phyloP scores from a whole-genome alignment of 2,888 invertebrate genomes.

The Papilio protenor region DNA sequence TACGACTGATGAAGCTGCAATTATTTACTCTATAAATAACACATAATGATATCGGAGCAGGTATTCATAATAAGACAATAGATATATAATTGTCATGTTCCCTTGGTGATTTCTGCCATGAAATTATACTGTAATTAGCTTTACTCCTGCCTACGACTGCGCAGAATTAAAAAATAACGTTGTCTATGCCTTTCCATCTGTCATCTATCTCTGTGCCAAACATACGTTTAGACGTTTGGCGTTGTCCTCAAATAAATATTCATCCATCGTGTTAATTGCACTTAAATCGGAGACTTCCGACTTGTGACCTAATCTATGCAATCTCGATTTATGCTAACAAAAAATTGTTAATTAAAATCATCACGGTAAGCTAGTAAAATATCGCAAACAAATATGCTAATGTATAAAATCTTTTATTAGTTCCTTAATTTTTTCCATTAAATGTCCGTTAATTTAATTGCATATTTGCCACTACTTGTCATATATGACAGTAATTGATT shows the following conservation, averaged over 20 bases:
- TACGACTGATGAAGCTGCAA: slow-evolving; percentile 15
- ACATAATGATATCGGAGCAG: slow-evolving; percentile 7
- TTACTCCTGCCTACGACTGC: too few species aligned
- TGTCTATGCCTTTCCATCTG: too few species aligned
- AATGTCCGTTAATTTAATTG: not conserved
- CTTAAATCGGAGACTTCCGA: not conserved
- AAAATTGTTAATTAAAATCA: not conserved
- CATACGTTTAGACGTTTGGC: not conserved
- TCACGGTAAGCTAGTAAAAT: not conserved
- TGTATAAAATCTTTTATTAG: not conserved
- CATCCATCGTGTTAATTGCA: too few species aligned
- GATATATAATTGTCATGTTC: not conserved
- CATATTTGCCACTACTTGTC: not conserved
- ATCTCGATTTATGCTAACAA: not conserved
- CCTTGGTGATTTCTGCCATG: not conserved
- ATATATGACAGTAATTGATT: not conserved
- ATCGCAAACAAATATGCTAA: not conserved
- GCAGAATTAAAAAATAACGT: too few species aligned
- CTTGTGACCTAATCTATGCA: not conserved
- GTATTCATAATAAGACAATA: slow-evolving; percentile 14
- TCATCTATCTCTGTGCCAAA: too few species aligned
- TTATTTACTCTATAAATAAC: slow-evolving; percentile 26
- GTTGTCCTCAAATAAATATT: too few species aligned
- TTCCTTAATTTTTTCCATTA: not conserved
- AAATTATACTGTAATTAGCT: not conserved